These are phyloP conservation scores for Oxytorus armatus DNA, from an alignment of 2,888 invertebrate species.

Conservation along the genomic window DNA sequence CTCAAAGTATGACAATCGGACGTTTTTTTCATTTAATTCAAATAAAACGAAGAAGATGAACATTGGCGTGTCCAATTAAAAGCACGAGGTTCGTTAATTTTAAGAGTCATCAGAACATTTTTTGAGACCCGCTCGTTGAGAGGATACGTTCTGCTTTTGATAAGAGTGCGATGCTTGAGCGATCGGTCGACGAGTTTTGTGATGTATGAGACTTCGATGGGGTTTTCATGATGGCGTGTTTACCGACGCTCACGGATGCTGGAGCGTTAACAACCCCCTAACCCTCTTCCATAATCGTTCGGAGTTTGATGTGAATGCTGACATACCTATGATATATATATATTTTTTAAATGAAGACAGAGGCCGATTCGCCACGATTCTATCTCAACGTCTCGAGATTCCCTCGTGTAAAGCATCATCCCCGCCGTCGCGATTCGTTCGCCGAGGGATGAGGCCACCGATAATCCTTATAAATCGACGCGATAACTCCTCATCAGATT, in stretches of 20 bases:
- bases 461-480: slow-evolving; percentile 77
- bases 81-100: not conserved
- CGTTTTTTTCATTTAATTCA: not conserved
- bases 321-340: not conserved
- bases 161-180: slow-evolving; percentile 38
- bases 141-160: slow-evolving; percentile 20
- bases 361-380: slow-evolving; percentile 57
- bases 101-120: slow-evolving; percentile 28
- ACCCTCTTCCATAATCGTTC: slow-evolving; percentile 33
- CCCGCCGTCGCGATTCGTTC: slow-evolving; percentile 48
- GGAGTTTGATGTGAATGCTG: slow-evolving; percentile 28
- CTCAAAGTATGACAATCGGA: not conserved
- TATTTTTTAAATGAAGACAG: slow-evolving; percentile 54
- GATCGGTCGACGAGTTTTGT: slow-evolving; percentile 24
- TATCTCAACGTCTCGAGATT: slow-evolving; percentile 25
- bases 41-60: not conserved
- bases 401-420: slow-evolving; percentile 36
- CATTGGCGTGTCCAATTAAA: not conserved
- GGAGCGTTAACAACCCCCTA: slow-evolving; percentile 72
- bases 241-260: slow-evolving; percentile 73
- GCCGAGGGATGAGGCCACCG: slow-evolving; percentile 54
- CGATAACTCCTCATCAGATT: slow-evolving; percentile 76
- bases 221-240: slow-evolving; percentile 67
- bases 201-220: slow-evolving; percentile 19
- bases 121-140: not conserved